phyloP scores from a whole-genome alignment of 2,797 vertebrate genomes.

The Tapera naevia region DNA sequence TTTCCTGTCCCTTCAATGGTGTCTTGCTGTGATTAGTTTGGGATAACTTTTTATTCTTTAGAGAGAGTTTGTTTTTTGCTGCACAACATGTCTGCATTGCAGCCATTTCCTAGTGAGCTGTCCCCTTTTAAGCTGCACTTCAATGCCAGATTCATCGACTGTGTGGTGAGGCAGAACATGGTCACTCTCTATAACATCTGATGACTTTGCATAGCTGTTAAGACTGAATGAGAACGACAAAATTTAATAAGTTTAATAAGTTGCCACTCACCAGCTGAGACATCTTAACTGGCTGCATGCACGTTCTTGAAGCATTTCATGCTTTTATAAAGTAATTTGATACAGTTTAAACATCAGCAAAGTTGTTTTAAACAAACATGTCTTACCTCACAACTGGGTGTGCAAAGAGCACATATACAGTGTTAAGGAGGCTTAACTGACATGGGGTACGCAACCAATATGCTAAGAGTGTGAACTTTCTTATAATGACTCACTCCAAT shows the following conservation, averaged over 20 bases:
- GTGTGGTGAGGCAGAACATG: background rate
- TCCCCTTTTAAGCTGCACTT: background rate
- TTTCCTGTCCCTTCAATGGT: background rate
- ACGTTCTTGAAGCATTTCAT: background rate
- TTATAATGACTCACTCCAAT: background rate
- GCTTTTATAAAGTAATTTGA: background rate
- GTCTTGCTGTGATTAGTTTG: background rate
- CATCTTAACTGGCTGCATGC: background rate
- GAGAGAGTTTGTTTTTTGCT: background rate
- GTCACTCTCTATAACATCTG: background rate
- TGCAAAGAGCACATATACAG: background rate
- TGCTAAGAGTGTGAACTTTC: background rate
- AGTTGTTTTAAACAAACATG: background rate
- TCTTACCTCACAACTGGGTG: background rate
- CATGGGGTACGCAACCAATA: background rate
- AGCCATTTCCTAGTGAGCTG: background rate
- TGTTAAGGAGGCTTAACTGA: background rate
- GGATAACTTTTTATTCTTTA: background rate
- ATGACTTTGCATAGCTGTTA: background rate
- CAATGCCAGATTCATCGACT: background rate
- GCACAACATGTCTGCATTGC: background rate
- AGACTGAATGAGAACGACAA: background rate
- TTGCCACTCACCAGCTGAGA: constrained; percentile 27
- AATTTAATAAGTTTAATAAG: constrained; percentile 9
- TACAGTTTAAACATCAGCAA: background rate